A percentile compares a stretch with the other conserved stretches of the same genome.
These are phyloP conservation scores for Girardia tigrina DNA, from an alignment of 2,888 invertebrate species.

Conservation along the genomic window DNA sequence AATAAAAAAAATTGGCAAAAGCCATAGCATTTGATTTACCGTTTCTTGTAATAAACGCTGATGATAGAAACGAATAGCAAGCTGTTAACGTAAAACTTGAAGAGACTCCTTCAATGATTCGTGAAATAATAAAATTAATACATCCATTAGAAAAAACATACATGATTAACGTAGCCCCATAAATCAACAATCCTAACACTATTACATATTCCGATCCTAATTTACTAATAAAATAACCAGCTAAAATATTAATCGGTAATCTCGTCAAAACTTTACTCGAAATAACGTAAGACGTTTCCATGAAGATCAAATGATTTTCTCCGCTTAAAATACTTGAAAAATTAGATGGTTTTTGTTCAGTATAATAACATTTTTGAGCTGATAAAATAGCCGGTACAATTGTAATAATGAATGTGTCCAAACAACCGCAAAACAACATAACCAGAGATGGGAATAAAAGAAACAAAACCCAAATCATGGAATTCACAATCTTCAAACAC, in stretches of 20 bases:
- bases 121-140: background rate
- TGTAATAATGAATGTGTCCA: background rate
- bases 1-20: background rate
- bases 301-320: background rate
- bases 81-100: background rate
- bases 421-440: background rate
- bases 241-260: background rate
- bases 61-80: background rate
- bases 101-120: background rate
- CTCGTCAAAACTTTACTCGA: background rate
- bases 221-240: background rate
- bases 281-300: slow-evolving; percentile 3
- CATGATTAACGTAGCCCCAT: background rate
- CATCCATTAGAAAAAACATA: background rate
- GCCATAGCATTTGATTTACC: background rate
- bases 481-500: too few relatives aligned
- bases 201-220: background rate
- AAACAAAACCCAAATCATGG: background rate
- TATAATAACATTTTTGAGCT: background rate
- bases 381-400: background rate
- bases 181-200: slow-evolving; percentile 8
- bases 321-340: background rate
- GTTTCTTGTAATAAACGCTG: background rate
- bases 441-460: background rate
- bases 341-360: background rate